Evolutionary conservation across 1,140 invertebrate species (phyloP), one percentile per base, ranked within the genome.

Genomic region (Drosophila saltans): DNA sequence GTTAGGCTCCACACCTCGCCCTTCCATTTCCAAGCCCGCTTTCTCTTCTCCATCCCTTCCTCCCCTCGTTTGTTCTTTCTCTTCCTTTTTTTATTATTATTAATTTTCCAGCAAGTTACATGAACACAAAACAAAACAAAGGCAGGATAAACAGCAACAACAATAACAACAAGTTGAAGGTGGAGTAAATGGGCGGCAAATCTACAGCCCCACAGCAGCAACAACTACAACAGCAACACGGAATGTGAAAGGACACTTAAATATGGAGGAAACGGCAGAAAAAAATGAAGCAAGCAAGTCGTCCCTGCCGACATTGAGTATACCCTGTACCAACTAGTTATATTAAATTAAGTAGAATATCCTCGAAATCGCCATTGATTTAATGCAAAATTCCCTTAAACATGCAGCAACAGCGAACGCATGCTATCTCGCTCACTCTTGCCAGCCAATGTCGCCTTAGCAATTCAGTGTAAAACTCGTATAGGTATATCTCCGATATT

Each of bases 101-200:
- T 89, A 89, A 89, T 89, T 89, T 90, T 90, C 85, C 81, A 90
- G 71, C 80, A 84, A 90, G 84, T 81, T 81, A 89, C 84, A 89
- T 90, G 80, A 73, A 72, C 77, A 88, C 69, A 76, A 74, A 88
- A 80, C 82, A 78, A 80, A 78, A 80, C 72, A 80, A 80, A 84
- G 76, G 80, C 80, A 80, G 84, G 80, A 71, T 41, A 65, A 62
- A 69, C 65, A 55, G 67, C 64, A 57, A 59, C 62, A 66, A 78
- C 69, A 57, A 59, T 58, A 66, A 73, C 69, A 79, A 69, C 69
- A 45, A 55, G 67, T 21, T 26, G 21, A 52, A 52, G 45, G 45
- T 52, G 45, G 45, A 52, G 45, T 52, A 52, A 52, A 52, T 58
- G 57, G 55, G 64, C 68, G 59, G 61, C 62, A 63, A 80, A 71